Evolutionary conservation across 1,140 invertebrate genomes (phyloP), one percentile per base, ranked within the genome.

Genomic region (Mamestra configurata): DNA sequence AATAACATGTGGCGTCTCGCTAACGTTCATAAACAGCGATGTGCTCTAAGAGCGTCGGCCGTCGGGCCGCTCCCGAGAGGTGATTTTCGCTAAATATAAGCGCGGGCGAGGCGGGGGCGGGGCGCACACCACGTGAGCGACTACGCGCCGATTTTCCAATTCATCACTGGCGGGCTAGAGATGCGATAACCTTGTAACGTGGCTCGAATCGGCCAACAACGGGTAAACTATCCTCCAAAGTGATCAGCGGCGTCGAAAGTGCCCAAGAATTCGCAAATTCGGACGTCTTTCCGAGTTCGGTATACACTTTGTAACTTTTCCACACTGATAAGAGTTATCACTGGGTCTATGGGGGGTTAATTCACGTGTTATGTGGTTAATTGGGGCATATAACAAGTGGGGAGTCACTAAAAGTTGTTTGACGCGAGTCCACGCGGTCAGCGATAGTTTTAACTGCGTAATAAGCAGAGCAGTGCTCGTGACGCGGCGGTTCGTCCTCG

Each of bases 71-170:
- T 90, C 89, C 90, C 89, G 90, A 94, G 91, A 94, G 93, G 89
- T 89, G 92, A 94, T 94, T 94, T 94, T 94, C 92, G 92, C 92
- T 94, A 94, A 94, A 94, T 94, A 94, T 94, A 94, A 91, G 92
- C 84, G 91, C 89, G 88, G 86, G 87, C 86, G 91, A 88, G 88
- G 90, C 89, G 91, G 91, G 92, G 90, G 90, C 89, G 88, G 93
- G 89, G 89, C 91, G 87, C 84, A 80, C 84, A 94, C 93, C 93
- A 94, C 93, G 93, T 94, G 93, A 94, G 92, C 91, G 89, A 92
- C 92, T 94, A 94, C 92, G 92, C 92, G 93, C 93, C 92, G 92
- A 94, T 94, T 94, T 94, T 94, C 91, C 93, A 94, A 94, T 94
- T 94, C 93, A 94, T 94, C 92, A 92, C 92, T 90, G 86, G 89